These are phyloP conservation scores for Drosophila dives DNA, from an alignment of 2,888 invertebrate species.

Conservation along the genomic window DNA sequence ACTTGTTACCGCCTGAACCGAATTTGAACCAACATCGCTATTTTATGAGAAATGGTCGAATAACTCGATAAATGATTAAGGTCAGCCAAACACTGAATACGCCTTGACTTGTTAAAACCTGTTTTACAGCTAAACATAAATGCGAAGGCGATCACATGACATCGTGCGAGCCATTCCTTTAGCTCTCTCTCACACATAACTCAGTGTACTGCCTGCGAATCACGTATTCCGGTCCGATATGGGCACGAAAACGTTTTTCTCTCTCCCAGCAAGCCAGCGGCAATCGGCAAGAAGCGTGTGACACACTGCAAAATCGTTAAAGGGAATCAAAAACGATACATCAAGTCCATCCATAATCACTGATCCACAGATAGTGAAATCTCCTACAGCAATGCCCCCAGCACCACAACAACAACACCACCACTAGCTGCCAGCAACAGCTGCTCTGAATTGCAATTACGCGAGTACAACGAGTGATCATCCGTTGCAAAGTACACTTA, in stretches of 20 bases:
- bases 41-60: conserved; percentile 6
- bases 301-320: conserved; percentile 75
- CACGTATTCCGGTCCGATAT: neutral
- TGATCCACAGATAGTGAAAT: conserved; percentile 40
- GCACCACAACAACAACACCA: conserved; percentile 44
- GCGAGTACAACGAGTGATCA: conserved; percentile 17
- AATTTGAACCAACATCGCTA: conserved; percentile 24
- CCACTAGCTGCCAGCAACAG: neutral
- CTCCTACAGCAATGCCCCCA: conserved; percentile 34
- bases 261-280: conserved; percentile 24
- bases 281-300: conserved; percentile 21
- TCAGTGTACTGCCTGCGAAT: conserved; percentile 6
- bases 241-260: conserved; percentile 27
- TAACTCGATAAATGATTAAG: conserved; percentile 39
- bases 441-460: conserved; percentile 12
- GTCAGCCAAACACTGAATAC: conserved; percentile 60
- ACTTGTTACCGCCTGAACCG: conserved; percentile 26
- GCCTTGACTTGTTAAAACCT: conserved; percentile 60
- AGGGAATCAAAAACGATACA: conserved; percentile 81
- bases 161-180: conserved; percentile 62
- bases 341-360: conserved; percentile 68
- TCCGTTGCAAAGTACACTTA: conserved; percentile 46
- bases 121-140: conserved; percentile 61
- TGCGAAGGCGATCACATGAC: conserved; percentile 13
- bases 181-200: conserved; percentile 27